These are phyloP conservation scores for Aulostomus chinensis DNA, from an alignment of 2,797 vertebrate genomes.

Conservation along the genomic window DNA sequence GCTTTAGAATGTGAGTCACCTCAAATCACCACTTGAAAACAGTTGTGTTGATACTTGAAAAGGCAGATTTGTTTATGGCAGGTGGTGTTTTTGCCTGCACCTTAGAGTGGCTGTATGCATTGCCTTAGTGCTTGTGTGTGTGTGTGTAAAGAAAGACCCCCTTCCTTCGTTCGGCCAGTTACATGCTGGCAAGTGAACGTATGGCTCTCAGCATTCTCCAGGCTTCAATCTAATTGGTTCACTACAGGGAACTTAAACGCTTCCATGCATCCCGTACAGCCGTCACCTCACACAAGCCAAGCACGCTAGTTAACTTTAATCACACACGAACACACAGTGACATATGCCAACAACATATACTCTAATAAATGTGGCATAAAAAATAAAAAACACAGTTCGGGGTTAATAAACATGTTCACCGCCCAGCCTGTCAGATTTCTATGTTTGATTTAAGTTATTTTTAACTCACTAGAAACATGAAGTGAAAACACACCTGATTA, in stretches of 20 bases:
- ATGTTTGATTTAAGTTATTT: no score
- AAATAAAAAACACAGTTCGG: no score
- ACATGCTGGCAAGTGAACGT: conserved; percentile 46
- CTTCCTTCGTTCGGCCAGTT: conserved; percentile 17
- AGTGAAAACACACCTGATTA: no score
- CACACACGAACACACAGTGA: conserved; percentile 24
- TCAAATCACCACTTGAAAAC: conserved; percentile 16
- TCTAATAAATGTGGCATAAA: no score
- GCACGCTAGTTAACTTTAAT: conserved; percentile 35
- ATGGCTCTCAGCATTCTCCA: conserved; percentile 33
- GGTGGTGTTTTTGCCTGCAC: background rate
- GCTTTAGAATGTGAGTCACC: conserved; percentile 2
- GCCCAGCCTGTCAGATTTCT: no score
- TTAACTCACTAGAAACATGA: no score
- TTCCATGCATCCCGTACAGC: conserved; percentile 37
- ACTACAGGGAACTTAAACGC: conserved; percentile 32
- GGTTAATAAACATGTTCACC: no score
- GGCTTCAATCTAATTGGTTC: conserved; percentile 54
- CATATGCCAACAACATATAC: no score
- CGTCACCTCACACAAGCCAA: conserved; percentile 20
- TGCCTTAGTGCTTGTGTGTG: background rate
- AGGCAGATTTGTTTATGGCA: conserved; percentile 9
- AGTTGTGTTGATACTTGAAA: conserved; percentile 11
- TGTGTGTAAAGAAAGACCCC: background rate
- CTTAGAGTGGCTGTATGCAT: background rate